phyloP scores from a whole-genome alignment of 2,113 vertebrate genomes.

The Myanophis thanlyinensis region DNA sequence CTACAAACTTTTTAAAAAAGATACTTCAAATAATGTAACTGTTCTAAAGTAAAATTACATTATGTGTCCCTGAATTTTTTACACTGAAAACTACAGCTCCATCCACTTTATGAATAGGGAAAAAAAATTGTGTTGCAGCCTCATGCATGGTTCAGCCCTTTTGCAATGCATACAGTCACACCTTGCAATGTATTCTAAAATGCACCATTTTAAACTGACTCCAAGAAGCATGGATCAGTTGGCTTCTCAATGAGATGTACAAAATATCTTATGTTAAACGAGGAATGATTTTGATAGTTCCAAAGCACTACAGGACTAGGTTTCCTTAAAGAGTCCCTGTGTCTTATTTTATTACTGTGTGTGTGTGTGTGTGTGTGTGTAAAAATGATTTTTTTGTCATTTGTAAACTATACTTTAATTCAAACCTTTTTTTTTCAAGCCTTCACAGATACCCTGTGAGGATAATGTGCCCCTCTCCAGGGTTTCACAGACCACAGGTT shows the following conservation, averaged over 20 bases:
- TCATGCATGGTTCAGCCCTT: not conserved
- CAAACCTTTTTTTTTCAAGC: not conserved
- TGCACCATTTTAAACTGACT: not conserved
- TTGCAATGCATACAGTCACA: not conserved
- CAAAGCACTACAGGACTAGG: not conserved
- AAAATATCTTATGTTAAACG: not conserved
- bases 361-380: too few relatives aligned
- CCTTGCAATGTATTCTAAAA: not conserved
- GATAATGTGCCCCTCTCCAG: not conserved
- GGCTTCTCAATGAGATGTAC: not conserved
- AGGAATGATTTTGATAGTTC: not conserved
- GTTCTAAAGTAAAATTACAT: conserved; percentile 30
- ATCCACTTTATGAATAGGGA: not conserved
- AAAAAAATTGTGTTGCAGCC: not conserved
- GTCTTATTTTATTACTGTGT: not conserved
- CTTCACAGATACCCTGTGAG: not conserved
- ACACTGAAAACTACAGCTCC: not conserved
- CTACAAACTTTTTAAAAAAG: conserved; percentile 55
- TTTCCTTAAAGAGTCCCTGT: not conserved
- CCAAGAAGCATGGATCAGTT: not conserved
- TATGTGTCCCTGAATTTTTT: conserved; percentile 29
- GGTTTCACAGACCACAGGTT: not conserved
- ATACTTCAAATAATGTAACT: conserved; percentile 54
- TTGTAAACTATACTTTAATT: not conserved
- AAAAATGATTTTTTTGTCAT: not conserved